Evolutionary conservation across 2,113 vertebrate species (phyloP).

Genomic region (Talpa occidentalis): DNA sequence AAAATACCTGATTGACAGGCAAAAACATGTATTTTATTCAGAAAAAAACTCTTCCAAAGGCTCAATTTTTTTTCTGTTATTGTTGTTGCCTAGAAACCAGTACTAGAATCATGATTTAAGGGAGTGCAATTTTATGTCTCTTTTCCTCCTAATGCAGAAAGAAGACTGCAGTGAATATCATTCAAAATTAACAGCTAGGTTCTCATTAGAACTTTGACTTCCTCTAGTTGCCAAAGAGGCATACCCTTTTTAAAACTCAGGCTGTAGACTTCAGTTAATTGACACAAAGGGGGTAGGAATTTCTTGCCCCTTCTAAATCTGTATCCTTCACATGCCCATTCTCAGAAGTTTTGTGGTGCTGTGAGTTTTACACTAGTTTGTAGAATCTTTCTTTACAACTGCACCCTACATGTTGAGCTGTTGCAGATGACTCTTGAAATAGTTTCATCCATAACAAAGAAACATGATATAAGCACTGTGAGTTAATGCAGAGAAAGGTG

Average conservation of each 20-base stretch:
- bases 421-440: conserved; percentile 60
- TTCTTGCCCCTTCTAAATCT: conserved; percentile 46
- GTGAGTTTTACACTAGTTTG: not conserved
- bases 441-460: not conserved
- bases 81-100: conserved; percentile 65
- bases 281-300: not conserved
- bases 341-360: not conserved
- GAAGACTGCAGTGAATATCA: conserved; percentile 51
- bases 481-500: not conserved
- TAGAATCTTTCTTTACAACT: conserved; percentile 47
- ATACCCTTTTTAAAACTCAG: conserved; percentile 60
- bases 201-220: conserved; percentile 55
- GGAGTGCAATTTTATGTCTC: not conserved
- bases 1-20: not conserved
- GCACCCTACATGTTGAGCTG: not conserved
- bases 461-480: conserved; percentile 45
- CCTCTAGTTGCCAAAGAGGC: not conserved
- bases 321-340: not conserved
- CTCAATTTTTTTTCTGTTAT: not conserved
- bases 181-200: conserved; percentile 65
- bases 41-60: not conserved
- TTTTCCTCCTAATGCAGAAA: conserved; percentile 38
- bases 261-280: conserved; percentile 53
- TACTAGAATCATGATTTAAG: conserved; percentile 54
- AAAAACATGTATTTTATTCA: conserved; percentile 65